Base-by-base conservation (phyloP, 2,888 invertebrate species). In the Polymixis flavicincta region DNA sequence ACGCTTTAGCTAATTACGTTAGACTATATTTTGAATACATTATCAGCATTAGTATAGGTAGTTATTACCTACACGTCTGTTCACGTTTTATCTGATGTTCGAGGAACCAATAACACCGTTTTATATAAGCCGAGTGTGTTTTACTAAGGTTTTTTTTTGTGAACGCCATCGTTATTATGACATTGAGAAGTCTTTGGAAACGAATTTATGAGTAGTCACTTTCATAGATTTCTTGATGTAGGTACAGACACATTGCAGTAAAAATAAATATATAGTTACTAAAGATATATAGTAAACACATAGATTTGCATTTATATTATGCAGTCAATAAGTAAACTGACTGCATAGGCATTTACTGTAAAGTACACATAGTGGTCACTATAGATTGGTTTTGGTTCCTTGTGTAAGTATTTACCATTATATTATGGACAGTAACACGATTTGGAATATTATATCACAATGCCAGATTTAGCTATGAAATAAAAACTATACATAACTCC, bases 1-100 rank as follows among this genome's bases (percentile, higher is more conserved):
- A 94, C 94, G 96, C 96, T 95, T 95, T 95, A 95, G 95, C 91
- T 92, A 92, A 92, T 80, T 94, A 94, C 91, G 89, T 94, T 95
- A 95, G 94, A 92, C 71, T 89, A 94, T 94, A 95, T 94, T 95
- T 95, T 95, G 92, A 94, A 93, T 94, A 94, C 92, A 92, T 93
- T 93, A 94, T 93, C 93, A 93, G 89, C 89, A 90, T 93, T 92
- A 92, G 87, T 89, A 88, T 94, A 93, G 91, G 87, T 87, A 88
- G 85, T 87, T 90, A 91, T 83, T 88, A 84, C 81, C 85, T 84
- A 86, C 78, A 83, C 90, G 88, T 92, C 89, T 92, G 91, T 93
- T 93, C 91, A 92, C 90, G 88, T 92, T 94, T 93, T 92, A 89
- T 89, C 90, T 88, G 84, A 91, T 89, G 88, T 92, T 91, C 90